Base-by-base conservation (phyloP, 1,140 invertebrate species). In the Dendrolimus kikuchii region DNA sequence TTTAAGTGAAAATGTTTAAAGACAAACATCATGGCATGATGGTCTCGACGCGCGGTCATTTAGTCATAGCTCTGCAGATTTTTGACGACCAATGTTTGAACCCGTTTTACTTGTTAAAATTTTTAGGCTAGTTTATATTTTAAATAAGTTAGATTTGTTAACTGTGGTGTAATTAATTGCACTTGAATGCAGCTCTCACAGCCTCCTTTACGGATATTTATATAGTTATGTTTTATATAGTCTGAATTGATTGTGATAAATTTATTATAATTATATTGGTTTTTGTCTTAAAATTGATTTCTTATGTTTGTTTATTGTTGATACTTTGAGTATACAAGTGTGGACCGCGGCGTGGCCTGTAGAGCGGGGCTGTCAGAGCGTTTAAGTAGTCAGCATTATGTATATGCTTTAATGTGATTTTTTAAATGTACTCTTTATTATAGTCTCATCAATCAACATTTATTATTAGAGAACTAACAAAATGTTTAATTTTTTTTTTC, bases 351-450 rank as follows among this genome's bases (percentile, higher is more conserved):
- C 38, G 39, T 39, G 45, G n/a, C 50, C n/a, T 39, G 75, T 74
- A 74, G 66, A 71, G 75, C 66, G 80, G 47, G 60, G 81, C 80
- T 83, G 83, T 82, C 74, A 81, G 80, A 79, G 76, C 71, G 64
- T 76, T 81, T 81, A 81, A 86, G 86, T 88, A 88, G 86, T 86
- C 86, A 86, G 80, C 84, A 83, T 84, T 87, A 87, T 86, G 82
- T 85, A 86, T 86, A 88, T 88, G 86, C 86, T 88, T 88, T 87
- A 87, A 85, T 88, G 86, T 88, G 86, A 88, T 88, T 87, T 88
- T 84, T 87, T 81, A 83, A 84, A 86, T 87, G 82, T 86, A 88
- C 83, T 85, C 82, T 83, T 87, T 83, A 86, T 86, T 83, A 85
- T 88, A 88, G 82, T 82, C 77, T 87, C 81, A 85, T 83, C 76